Conservation (phyloP, 2,888 invertebrate species). For the Volucella inanis region DNA sequence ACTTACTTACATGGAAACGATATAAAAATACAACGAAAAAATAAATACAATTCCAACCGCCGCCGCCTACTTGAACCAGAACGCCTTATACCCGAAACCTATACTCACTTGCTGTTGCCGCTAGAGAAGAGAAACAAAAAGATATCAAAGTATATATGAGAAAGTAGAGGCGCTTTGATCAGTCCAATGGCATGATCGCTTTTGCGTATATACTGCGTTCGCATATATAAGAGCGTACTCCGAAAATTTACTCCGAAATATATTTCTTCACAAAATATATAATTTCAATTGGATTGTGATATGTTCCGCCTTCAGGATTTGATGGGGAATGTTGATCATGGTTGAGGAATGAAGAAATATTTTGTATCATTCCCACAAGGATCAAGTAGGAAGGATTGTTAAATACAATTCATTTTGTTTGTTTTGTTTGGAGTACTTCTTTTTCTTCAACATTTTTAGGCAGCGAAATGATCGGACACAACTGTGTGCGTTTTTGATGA, state of each 20-base stretch:
- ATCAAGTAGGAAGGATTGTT: constrained; percentile 22
- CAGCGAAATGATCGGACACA: constrained; percentile 27
- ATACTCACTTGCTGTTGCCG: constrained; percentile 8
- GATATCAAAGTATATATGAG: constrained; percentile 58
- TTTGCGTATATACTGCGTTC: constrained; percentile 36
- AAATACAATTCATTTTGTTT: background rate
- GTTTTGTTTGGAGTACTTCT: background rate
- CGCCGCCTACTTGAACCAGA: background rate
- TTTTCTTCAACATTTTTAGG: background rate
- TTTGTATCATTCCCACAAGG: constrained; percentile 38
- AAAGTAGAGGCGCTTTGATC: constrained; percentile 15
- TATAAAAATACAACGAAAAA: constrained; percentile 3
- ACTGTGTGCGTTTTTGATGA: constrained; percentile 45
- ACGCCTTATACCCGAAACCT: constrained; percentile 22
- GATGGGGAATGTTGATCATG: constrained; percentile 18
- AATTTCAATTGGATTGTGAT: constrained; percentile 53
- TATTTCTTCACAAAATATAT: constrained; percentile 9
- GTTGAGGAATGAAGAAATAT: background rate
- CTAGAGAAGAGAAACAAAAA: constrained; percentile 62
- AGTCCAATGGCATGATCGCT: constrained; percentile 63
- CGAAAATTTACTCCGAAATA: constrained; percentile 69
- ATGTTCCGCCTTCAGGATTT: constrained; percentile 40
- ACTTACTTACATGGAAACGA: constrained; percentile 32
- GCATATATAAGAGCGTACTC: constrained; percentile 56
- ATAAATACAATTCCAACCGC: constrained; percentile 2